phyloP scores from a whole-genome alignment of 1,140 invertebrate species.

The Coboldia fuscipes region DNA sequence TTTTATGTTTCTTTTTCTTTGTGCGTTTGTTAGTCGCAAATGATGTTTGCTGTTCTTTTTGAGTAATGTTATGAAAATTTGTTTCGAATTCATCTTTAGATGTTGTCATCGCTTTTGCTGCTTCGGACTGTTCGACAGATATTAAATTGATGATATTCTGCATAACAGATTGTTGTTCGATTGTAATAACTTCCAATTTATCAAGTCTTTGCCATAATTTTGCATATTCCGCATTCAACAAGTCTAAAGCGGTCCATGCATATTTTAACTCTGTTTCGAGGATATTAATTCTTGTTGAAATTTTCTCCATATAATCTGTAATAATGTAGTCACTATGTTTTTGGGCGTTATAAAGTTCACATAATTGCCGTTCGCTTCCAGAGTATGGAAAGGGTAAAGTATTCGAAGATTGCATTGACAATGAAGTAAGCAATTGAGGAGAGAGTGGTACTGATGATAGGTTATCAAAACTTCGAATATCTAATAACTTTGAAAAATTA shows the following conservation, averaged over 20 bases:
- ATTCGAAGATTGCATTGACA: too few species aligned
- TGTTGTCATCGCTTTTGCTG: background rate
- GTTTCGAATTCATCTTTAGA: constrained; percentile 12
- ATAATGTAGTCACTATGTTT: constrained; percentile 41
- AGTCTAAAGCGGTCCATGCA: constrained; percentile 74
- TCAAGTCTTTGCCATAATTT: constrained; percentile 87
- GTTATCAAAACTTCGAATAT: too few species aligned
- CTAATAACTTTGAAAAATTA: too few species aligned
- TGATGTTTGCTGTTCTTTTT: too few species aligned
- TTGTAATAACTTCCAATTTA: constrained; percentile 69
- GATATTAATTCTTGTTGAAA: constrained; percentile 62
- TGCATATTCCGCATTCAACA: constrained; percentile 77
- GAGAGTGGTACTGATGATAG: too few species aligned
- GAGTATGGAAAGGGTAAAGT: too few species aligned
- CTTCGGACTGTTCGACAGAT: constrained; percentile 15
- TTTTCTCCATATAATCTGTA: constrained; percentile 71
- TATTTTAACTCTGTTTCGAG: constrained; percentile 78
- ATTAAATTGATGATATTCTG: constrained; percentile 67
- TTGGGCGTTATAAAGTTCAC: constrained; percentile 12
- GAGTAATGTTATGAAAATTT: constrained; percentile 9
- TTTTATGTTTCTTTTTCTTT: too few species aligned
- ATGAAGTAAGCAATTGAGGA: too few species aligned
- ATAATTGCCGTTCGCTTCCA: constrained; percentile 14
- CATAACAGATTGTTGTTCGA: constrained; percentile 81
- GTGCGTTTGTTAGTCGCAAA: too few species aligned